phyloP scores from a whole-genome alignment of 1,140 invertebrate genomes.

The Mactra quadrangularis region DNA sequence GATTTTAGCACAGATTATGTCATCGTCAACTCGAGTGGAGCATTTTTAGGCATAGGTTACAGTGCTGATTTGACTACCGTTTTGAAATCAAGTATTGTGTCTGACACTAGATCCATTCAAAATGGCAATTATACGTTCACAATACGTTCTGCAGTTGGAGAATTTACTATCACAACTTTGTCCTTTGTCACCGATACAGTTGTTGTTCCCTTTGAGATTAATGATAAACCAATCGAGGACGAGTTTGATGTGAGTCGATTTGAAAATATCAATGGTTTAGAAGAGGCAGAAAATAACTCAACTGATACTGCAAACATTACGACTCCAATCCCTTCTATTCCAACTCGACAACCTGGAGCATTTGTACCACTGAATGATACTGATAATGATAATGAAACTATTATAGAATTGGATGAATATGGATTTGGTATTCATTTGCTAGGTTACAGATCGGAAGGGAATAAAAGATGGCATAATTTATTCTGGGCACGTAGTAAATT shows the following conservation, averaged over 20 bases:
- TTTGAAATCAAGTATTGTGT: slow-evolving; percentile 19
- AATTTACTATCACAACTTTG: slow-evolving; percentile 17
- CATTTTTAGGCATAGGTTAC: slow-evolving; percentile 38
- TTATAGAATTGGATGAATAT: slow-evolving; percentile 32
- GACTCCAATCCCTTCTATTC: neutral
- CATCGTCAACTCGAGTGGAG: slow-evolving; percentile 7
- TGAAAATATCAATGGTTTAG: slow-evolving; percentile 39
- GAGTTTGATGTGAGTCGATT: slow-evolving; percentile 33
- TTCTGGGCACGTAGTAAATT: slow-evolving; percentile 43
- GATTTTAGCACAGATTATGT: slow-evolving; percentile 35
- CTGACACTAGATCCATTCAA: neutral
- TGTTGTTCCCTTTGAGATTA: slow-evolving; percentile 10
- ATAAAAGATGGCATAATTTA: slow-evolving; percentile 22
- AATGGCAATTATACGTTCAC: slow-evolving; percentile 33
- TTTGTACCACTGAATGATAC: slow-evolving; percentile 15
- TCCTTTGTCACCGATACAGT: slow-evolving; percentile 28
- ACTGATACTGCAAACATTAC: slow-evolving; percentile 11
- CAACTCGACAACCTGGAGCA: neutral
- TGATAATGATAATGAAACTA: neutral
- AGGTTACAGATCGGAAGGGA: slow-evolving; percentile 8
- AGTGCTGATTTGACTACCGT: slow-evolving; percentile 32
- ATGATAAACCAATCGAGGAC: slow-evolving; percentile 18
- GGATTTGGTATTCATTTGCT: slow-evolving; percentile 34
- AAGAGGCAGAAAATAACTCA: neutral
- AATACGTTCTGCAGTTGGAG: neutral